phyloP scores from a whole-genome alignment of 2,113 vertebrate genomes.

The Isurus oxyrinchus region DNA sequence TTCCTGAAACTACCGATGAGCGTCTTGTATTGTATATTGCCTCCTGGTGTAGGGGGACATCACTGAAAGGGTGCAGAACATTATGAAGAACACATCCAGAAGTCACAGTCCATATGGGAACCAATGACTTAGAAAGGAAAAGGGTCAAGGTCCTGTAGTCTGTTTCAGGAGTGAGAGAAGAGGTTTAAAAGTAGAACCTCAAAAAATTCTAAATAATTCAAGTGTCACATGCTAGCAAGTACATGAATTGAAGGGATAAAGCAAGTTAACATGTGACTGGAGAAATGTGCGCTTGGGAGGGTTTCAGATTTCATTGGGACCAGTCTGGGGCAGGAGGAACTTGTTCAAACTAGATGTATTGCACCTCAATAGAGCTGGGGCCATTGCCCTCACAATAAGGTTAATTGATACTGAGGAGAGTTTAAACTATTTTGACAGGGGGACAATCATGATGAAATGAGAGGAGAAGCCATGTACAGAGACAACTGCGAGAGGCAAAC shows the following conservation, averaged over 20 bases:
- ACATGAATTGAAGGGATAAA: neutral
- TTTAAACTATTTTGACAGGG: neutral
- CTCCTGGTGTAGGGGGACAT: no score
- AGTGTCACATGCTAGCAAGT: no score
- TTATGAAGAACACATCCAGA: no score
- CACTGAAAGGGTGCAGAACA: no score
- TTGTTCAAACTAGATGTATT: neutral
- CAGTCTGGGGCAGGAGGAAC: neutral
- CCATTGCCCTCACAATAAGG: no score
- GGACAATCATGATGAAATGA: neutral
- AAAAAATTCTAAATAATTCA: no score
- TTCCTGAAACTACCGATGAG: neutral
- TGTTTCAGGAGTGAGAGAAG: no score
- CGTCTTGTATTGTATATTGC: no score
- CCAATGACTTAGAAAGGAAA: no score
- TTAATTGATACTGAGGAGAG: neutral
- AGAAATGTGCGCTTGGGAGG: neutral
- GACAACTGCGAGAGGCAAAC: neutral
- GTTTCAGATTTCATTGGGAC: neutral
- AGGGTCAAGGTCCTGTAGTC: no score
- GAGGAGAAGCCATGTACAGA: neutral
- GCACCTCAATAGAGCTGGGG: neutral
- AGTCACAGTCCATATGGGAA: no score
- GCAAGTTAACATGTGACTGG: neutral
- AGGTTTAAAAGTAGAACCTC: no score